Evolutionary conservation across 2,113 vertebrate species (phyloP).

Genomic region (Tamias sibiricus): DNA sequence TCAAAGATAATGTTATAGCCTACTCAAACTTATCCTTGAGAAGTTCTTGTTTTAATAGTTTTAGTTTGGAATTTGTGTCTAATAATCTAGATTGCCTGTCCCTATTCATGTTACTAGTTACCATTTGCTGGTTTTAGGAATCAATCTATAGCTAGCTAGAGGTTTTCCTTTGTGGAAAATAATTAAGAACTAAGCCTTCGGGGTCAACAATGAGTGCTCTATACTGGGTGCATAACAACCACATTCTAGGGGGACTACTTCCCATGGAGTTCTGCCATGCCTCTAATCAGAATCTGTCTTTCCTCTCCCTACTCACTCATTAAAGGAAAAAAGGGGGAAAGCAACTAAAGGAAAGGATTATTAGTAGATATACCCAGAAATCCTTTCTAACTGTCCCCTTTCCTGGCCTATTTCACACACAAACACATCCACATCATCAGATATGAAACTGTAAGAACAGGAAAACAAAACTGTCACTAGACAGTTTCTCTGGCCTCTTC

Average conservation of each 20-base stretch:
- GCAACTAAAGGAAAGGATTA: conserved; percentile 1
- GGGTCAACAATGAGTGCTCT: neutral
- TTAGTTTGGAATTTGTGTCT: neutral
- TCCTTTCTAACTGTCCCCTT: neutral
- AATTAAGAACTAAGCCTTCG: conserved; percentile 50
- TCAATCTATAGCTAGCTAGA: neutral
- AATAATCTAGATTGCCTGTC: neutral
- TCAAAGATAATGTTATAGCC: conserved; percentile 27
- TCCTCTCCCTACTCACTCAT: neutral
- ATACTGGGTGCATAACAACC: neutral
- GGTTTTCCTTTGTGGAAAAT: neutral
- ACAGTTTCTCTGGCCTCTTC: neutral
- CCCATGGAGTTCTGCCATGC: neutral
- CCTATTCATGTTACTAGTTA: neutral
- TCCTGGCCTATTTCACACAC: neutral
- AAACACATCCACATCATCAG: neutral
- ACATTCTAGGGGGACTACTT: neutral
- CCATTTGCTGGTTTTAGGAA: conserved; percentile 20
- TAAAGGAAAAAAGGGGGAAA: neutral
- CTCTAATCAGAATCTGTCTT: neutral
- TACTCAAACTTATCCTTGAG: neutral
- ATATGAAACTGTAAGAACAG: neutral
- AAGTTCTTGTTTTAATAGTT: conserved; percentile 25
- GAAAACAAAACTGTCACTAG: neutral
- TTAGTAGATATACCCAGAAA: neutral